phyloP scores from a whole-genome alignment of 2,888 invertebrate genomes.

The Polydrusus pterygomalis region DNA sequence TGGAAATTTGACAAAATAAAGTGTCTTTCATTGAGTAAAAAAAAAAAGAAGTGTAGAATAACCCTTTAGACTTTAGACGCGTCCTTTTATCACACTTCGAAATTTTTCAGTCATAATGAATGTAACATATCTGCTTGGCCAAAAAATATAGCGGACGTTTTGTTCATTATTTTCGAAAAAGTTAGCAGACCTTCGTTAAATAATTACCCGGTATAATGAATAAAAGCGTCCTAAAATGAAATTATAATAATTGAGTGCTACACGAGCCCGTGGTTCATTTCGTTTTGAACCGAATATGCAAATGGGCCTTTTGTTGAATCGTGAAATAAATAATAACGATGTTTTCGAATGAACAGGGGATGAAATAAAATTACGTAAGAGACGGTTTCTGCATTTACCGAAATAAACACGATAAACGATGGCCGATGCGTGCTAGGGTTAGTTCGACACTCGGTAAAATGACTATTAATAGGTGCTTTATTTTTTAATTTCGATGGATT shows the following conservation, averaged over 20 bases:
- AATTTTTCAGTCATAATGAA: slow-evolving; percentile 11
- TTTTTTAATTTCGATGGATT: no score
- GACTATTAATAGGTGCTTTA: no score
- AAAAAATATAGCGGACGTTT: neutral
- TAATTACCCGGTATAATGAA: slow-evolving; percentile 46
- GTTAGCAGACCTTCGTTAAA: slow-evolving; percentile 27
- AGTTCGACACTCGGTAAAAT: no score
- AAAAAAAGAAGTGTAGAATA: no score
- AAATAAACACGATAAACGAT: no score
- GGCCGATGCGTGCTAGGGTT: no score
- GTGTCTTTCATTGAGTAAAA: no score
- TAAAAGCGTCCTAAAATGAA: slow-evolving; percentile 40
- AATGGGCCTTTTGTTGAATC: slow-evolving; percentile 38
- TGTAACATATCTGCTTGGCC: neutral
- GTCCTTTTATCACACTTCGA: neutral
- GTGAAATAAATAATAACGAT: slow-evolving; percentile 44
- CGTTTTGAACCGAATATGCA: slow-evolving; percentile 39
- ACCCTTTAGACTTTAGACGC: no score
- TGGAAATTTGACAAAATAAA: no score
- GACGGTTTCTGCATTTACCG: neutral
- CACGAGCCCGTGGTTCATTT: slow-evolving; percentile 33
- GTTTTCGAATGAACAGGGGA: slow-evolving; percentile 18
- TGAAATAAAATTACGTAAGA: slow-evolving; percentile 18
- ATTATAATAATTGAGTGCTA: slow-evolving; percentile 47
- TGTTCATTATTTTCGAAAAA: no score